Conservation (phyloP, 1,140 invertebrate species). For the Helicoverpa armigera region DNA sequence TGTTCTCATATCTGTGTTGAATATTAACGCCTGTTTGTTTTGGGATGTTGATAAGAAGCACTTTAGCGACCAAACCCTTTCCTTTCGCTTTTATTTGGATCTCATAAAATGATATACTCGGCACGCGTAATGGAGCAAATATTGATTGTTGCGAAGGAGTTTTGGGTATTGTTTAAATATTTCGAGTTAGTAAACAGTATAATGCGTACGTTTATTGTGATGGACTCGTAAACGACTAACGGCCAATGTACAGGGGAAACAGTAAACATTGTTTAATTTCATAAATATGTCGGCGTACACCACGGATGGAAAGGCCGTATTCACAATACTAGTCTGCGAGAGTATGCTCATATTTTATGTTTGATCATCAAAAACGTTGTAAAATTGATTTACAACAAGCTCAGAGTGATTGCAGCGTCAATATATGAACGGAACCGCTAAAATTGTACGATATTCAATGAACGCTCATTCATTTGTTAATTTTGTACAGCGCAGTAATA, state of each 20-base stretch:
- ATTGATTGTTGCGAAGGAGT: slow-evolving; percentile 32
- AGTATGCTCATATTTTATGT: slow-evolving; percentile 71
- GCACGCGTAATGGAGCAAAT: slow-evolving; percentile 35
- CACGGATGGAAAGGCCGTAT: slow-evolving; percentile 9
- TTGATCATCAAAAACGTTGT: slow-evolving; percentile 80
- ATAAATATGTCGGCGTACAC: slow-evolving; percentile 36
- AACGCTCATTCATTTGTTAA: slow-evolving; percentile 80
- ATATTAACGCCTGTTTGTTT: slow-evolving; percentile 38
- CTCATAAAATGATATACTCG: slow-evolving; percentile 36
- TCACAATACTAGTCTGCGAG: slow-evolving; percentile 35
- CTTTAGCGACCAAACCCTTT: slow-evolving; percentile 46
- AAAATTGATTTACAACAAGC: slow-evolving; percentile 79
- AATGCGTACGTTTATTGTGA: slow-evolving; percentile 35
- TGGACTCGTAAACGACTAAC: slow-evolving; percentile 52
- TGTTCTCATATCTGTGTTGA: slow-evolving; percentile 27
- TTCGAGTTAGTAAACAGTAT: slow-evolving; percentile 39
- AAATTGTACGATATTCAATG: slow-evolving; percentile 78
- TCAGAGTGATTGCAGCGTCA: slow-evolving; percentile 69
- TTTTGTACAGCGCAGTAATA: slow-evolving; percentile 76
- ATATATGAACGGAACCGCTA: slow-evolving; percentile 66
- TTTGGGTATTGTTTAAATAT: slow-evolving; percentile 39
- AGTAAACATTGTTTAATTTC: slow-evolving; percentile 56
- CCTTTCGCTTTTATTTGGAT: slow-evolving; percentile 35
- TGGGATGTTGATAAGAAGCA: slow-evolving; percentile 43
- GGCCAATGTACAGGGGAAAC: slow-evolving; percentile 48